These are phyloP conservation scores for Talpa occidentalis DNA, from an alignment of 2,113 vertebrate genomes.

Conservation along the genomic window DNA sequence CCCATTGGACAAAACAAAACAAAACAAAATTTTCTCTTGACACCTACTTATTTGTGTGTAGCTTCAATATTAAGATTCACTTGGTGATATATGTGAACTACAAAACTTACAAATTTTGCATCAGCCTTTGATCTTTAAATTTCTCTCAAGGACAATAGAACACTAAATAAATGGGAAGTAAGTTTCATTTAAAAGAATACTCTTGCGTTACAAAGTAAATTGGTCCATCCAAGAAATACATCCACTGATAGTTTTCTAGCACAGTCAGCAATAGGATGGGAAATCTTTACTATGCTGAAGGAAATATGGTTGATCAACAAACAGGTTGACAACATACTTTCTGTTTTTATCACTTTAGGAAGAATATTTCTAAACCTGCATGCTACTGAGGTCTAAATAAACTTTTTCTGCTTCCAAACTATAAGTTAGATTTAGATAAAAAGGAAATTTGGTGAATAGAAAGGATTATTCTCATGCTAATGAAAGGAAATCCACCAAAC, in stretches of 20 bases:
- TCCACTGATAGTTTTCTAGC: neutral
- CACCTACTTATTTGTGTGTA: neutral
- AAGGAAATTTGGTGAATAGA: neutral
- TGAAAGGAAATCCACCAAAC: neutral
- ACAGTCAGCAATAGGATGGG: neutral
- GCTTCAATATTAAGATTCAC: neutral
- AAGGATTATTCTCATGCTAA: slow-evolving; percentile 21
- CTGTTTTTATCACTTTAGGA: neutral
- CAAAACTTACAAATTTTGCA: neutral
- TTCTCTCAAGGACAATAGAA: neutral
- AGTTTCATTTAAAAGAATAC: neutral
- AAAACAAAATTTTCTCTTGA: slow-evolving; percentile 15
- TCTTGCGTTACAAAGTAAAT: neutral
- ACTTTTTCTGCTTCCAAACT: neutral
- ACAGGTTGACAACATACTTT: neutral
- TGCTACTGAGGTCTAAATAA: neutral
- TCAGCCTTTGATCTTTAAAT: neutral
- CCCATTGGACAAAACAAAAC: slow-evolving; percentile 12
- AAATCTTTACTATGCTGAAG: neutral
- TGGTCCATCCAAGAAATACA: neutral
- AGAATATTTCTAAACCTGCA: neutral
- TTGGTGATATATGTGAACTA: neutral
- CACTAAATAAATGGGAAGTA: neutral
- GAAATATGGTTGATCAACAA: neutral
- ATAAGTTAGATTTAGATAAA: neutral